Conservation (phyloP, 2,888 invertebrate genomes). For the Saturnia pavonia region DNA sequence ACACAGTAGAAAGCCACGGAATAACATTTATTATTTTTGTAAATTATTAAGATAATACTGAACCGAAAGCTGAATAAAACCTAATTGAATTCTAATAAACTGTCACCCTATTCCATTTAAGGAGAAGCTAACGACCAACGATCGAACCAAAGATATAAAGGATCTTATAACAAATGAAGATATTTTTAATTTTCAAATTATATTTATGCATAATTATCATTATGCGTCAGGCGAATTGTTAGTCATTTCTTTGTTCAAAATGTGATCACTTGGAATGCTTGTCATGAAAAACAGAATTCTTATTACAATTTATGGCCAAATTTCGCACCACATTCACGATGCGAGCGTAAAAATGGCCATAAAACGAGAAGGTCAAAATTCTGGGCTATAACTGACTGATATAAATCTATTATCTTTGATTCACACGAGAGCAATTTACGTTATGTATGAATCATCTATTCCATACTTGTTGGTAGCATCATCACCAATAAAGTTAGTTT, state of each 20-base stretch:
- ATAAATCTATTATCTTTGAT: conserved; percentile 51
- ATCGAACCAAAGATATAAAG: background rate
- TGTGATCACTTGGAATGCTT: conserved; percentile 14
- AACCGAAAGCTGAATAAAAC: background rate
- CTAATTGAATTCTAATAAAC: background rate
- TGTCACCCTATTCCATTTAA: background rate
- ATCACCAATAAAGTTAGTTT: background rate
- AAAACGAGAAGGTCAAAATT: conserved; percentile 64
- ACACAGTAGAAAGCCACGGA: background rate
- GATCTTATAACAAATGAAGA: conserved; percentile 21
- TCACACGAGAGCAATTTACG: conserved; percentile 39
- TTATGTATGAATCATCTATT: conserved; percentile 40
- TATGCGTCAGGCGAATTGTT: conserved; percentile 37
- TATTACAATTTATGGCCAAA: conserved; percentile 49
- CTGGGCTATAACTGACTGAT: conserved; percentile 43
- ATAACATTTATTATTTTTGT: background rate
- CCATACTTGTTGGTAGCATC: background rate
- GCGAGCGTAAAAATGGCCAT: conserved; percentile 51
- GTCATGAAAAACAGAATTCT: conserved; percentile 15
- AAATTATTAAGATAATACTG: background rate
- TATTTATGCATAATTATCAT: too few relatives aligned
- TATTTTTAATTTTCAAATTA: conserved; percentile 27
- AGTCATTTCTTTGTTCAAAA: conserved; percentile 37
- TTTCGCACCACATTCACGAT: conserved; percentile 38
- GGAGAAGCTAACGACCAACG: background rate